Percentiles rank a stretch among this genome's conserved stretches.
Conservation (phyloP, 1,140 invertebrate genomes). For the Polyergus mexicanus region DNA sequence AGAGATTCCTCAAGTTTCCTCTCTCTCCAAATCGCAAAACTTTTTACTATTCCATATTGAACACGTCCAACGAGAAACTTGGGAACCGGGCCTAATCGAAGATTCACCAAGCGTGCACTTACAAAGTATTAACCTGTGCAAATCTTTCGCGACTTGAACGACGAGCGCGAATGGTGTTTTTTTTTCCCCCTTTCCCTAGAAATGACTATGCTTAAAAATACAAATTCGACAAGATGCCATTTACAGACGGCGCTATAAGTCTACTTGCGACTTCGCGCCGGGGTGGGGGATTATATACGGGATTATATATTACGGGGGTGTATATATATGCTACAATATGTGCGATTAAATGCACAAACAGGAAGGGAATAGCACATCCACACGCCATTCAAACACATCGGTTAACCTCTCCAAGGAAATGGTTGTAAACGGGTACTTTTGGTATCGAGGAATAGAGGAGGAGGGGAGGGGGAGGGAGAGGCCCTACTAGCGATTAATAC, state of each 20-base stretch:
- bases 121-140: slow-evolving; percentile 1
- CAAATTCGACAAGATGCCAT: slow-evolving; percentile 33
- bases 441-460: slow-evolving; percentile 50
- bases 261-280: slow-evolving; percentile 33
- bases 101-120: slow-evolving; percentile 7
- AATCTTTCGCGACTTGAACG: not conserved
- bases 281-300: slow-evolving; percentile 23
- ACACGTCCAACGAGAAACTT: not conserved
- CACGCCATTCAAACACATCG: slow-evolving; percentile 82
- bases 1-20: not conserved
- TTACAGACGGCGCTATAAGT: slow-evolving; percentile 30
- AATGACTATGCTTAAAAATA: slow-evolving; percentile 34
- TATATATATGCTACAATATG: slow-evolving; percentile 60
- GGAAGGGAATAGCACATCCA: slow-evolving; percentile 82
- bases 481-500: slow-evolving; percentile 78
- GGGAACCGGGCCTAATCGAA: slow-evolving; percentile 11
- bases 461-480: not conserved
- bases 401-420: slow-evolving; percentile 78
- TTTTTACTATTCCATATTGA: not conserved
- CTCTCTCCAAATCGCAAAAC: not conserved
- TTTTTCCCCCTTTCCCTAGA: too few species aligned
- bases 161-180: slow-evolving; percentile 29
- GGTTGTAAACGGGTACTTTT: slow-evolving; percentile 71
- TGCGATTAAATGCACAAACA: slow-evolving; percentile 73
- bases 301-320: slow-evolving; percentile 31